Conservation (phyloP, 2,888 invertebrate genomes). For the Ariolimax columbianus region DNA sequence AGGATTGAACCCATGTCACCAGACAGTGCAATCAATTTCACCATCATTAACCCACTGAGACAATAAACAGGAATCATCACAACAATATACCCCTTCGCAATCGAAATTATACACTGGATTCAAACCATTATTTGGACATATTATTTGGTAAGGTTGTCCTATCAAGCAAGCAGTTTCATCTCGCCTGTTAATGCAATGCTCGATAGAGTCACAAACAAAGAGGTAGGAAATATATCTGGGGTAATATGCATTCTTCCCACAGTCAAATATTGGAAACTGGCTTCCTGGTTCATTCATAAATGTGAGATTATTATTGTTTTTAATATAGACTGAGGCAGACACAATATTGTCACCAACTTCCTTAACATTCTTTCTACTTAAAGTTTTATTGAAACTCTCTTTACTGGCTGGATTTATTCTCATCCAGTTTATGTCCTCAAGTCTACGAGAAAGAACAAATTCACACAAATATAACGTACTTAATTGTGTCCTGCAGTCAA, state of each 20-base stretch:
- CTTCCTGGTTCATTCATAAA: background rate
- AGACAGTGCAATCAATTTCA: slow-evolving; percentile 2
- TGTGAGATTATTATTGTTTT: background rate
- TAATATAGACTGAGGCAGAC: background rate
- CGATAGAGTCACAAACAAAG: background rate
- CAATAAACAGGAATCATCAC: slow-evolving; percentile 15
- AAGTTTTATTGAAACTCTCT: background rate
- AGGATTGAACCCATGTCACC: too few species aligned
- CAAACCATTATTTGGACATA: too few species aligned
- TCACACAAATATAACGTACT: background rate
- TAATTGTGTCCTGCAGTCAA: background rate
- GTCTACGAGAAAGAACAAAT: background rate
- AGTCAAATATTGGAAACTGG: background rate
- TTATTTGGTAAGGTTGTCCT: background rate
- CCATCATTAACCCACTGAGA: slow-evolving; percentile 6
- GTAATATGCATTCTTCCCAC: background rate
- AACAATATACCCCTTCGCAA: background rate
- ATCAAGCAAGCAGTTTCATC: background rate
- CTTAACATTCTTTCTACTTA: background rate
- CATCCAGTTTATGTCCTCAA: background rate
- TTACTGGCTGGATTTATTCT: background rate
- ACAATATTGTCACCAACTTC: background rate
- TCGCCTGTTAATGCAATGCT: background rate
- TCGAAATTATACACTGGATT: too few species aligned
- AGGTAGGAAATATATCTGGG: background rate